Base-by-base conservation (phyloP, 2,797 vertebrate species). In the Pseudochaenichthys georgianus region DNA sequence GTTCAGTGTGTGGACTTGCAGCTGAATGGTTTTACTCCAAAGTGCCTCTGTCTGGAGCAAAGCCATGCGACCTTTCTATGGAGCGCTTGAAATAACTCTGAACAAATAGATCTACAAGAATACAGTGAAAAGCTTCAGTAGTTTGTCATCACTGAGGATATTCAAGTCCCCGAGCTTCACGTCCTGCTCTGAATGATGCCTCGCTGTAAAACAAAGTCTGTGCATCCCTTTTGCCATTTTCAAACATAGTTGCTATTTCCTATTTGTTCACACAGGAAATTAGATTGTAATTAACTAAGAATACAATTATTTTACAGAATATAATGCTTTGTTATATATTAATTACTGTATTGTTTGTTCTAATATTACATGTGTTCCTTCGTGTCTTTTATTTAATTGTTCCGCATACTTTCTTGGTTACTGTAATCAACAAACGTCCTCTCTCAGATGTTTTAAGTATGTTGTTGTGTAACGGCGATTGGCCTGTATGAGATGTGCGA, bases 401-500 rank as follows among this genome's bases (percentile, higher is more conserved):
- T 9, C 17, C 13, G 42, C 3, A 19, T 2, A 34, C 57, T 50
- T 41, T n/a, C 3, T 38, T 28, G 53, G 10, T 5, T 47, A 41
- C 11, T 54, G 23, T 46, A 42, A 53, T 63, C 42, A 46, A 63
- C 41, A 50, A 45, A 46, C 13, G 43, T 9, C 45, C 17, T 4
- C 31, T 48, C 12, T 54, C 50, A 19, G 63, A 68, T 11, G 31
- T 42, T 10, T 4, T 11, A 50, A 34, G 52, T 51, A 73, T 57
- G 66, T 64, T 11, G 53, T 73, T 73, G 63, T 13, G 57, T 58
- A 75, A 72, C 69, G 76, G 34, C 66, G 23, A 52, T n/a, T 15
- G 58, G 34, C 47, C 62, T 73, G 64, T 65, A 2, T 78, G 54
- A 70, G 34, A 51, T 38, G 63, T 41, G 13, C 65, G 12, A 13